Evolutionary conservation across 1,140 invertebrate species (phyloP), one percentile per base, ranked within the genome.

Genomic region (Drosophila arawakana): DNA sequence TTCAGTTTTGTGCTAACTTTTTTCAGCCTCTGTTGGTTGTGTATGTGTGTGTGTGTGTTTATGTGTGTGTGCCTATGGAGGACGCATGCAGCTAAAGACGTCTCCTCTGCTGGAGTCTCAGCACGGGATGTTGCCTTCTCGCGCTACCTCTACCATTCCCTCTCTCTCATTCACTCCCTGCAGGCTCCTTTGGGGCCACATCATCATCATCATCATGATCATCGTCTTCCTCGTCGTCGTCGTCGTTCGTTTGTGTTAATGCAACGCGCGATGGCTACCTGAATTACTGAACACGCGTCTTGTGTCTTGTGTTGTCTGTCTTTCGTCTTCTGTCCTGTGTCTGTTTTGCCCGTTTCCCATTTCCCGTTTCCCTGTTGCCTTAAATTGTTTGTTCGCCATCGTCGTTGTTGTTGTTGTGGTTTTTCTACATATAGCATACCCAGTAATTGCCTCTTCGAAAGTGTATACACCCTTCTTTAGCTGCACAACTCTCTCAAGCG

Each of bases 251-350:
- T 90, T 90, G 86, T 90, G 86, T 90, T 90, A 90, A 90, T 86
- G 86, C 86, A 90, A 90, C 86, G 86, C 89, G 84, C 90, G 81
- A 90, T 91, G 76, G 91, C 91, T 92, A 92, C 91, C 91, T 92
- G 91, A 92, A 92, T 92, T 92, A 92, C 91, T 92, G 91, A 92
- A 92, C 91, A 92, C 91, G 91, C 91, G 91, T 91, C 91, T 92
- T 91, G 84, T 91, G 90, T 91, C 90, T 91, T 81, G 60, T 78
- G 76, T 66, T 69, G 63, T 50, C 41, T 59, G 69, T 46, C 46
- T 37, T 55, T 44, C 43, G 57, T 21, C 41, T 92, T 91, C 81
- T 91, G 90, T 91, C 90, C 91, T 81, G 62, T 78, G 76, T 66
- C 73, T 67, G 25, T 30, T 50, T 59, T 59, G 39, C 39, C 41